Evolutionary conservation across 2,888 invertebrate genomes (phyloP).

Genomic region (Melieria crassipennis): DNA sequence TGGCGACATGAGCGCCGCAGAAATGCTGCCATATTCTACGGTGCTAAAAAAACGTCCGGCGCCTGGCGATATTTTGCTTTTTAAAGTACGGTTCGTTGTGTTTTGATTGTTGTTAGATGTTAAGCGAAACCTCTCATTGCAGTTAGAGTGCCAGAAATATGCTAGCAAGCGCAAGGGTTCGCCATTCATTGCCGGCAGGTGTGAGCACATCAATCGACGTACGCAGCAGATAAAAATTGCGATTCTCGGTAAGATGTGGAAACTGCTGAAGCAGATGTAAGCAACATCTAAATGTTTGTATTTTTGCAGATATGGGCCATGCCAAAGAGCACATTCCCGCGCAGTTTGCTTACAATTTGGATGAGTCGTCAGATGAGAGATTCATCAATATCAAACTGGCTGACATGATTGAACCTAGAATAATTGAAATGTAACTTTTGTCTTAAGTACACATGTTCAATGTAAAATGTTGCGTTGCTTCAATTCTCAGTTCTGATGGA

Average conservation of each 20-base stretch:
- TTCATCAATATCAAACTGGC: slow-evolving; percentile 18
- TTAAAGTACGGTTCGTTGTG: slow-evolving; percentile 14
- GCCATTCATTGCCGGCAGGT: slow-evolving; percentile 17
- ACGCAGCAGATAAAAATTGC: slow-evolving; percentile 18
- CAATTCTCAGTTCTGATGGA: not conserved
- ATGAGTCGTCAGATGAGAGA: slow-evolving; percentile 12
- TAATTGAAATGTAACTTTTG: slow-evolving; percentile 3
- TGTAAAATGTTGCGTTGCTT: not conserved
- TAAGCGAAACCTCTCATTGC: not conserved
- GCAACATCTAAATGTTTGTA: not conserved
- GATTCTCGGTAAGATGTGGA: slow-evolving; percentile 15
- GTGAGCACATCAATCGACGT: slow-evolving; percentile 22
- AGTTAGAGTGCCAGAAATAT: slow-evolving; percentile 14
- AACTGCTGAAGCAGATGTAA: not conserved
- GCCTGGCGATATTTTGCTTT: slow-evolving; percentile 16
- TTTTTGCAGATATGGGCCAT: slow-evolving; percentile 13
- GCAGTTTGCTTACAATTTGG: slow-evolving; percentile 14
- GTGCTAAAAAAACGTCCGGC: not conserved
- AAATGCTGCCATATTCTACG: slow-evolving; percentile 18
- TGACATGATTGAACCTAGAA: slow-evolving; percentile 22
- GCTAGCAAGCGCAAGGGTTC: not conserved
- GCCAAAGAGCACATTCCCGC: slow-evolving; percentile 14
- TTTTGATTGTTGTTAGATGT: not conserved
- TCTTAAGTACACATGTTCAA: not conserved
- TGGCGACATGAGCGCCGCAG: slow-evolving; percentile 7